phyloP scores from a whole-genome alignment of 2,797 vertebrate species.

The Emydoidea blandingii region DNA sequence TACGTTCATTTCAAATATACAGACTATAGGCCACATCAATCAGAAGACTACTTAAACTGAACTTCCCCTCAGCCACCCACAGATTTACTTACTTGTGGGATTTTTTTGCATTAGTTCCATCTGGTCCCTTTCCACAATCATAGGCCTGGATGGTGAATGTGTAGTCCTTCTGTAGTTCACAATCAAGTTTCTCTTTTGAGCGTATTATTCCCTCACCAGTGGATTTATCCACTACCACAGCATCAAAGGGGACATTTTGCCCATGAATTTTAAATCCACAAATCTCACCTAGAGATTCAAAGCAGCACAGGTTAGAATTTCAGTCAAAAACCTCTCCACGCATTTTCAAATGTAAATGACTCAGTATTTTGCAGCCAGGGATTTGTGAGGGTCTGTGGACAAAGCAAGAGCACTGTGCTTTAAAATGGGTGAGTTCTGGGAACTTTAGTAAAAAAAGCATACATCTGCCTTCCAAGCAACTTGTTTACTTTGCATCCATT shows the following conservation, averaged over 20 bases:
- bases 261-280: conserved; percentile 99
- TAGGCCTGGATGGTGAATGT: conserved; percentile 98
- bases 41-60: neutral
- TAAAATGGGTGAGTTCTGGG: conserved; percentile 87
- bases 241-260: conserved; percentile 97
- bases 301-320: conserved; percentile 51
- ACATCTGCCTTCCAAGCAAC: conserved; percentile 93
- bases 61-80: neutral
- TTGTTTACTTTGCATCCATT: conserved; percentile 95
- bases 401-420: conserved; percentile 90
- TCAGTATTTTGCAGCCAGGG: conserved; percentile 90
- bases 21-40: neutral
- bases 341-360: conserved; percentile 73
- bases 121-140: conserved; percentile 95
- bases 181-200: conserved; percentile 95
- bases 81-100: conserved; percentile 95
- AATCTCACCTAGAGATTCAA: conserved; percentile 93
- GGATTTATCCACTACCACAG: conserved; percentile 97
- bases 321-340: fast-evolving
- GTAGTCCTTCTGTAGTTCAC: conserved; percentile 97
- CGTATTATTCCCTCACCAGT: conserved; percentile 95
- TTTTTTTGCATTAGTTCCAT: conserved; percentile 92
- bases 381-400: conserved; percentile 91
- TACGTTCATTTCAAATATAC: neutral
- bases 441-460: conserved; percentile 86